Base-by-base conservation (phyloP, 30 jellyfish, hydroid and myxozoan species). In the Cassiopea andromeda region DNA sequence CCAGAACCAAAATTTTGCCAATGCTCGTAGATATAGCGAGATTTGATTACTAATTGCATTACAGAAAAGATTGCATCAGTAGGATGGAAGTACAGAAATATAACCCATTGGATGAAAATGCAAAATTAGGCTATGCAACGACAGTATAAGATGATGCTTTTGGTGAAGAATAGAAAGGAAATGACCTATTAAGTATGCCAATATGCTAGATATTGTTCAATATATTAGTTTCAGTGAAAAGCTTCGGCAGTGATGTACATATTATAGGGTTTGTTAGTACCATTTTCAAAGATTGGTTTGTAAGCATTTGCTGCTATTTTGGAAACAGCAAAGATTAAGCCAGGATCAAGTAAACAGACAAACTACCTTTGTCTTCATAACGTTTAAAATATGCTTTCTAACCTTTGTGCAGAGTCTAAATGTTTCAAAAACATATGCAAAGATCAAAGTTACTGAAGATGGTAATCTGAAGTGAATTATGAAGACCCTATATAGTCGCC, bases 291-390 rank as follows among this genome's bases (percentile, higher is more conserved):
- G 48, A 49, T 49, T 58, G 73, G 86, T 77, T 77, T 77, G 83
- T 77, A 57, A 48, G 86, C 74, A 77, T 2, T 47, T 77, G 73
- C 73, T n/a, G 50, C 13, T 77, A 57, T 77, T 77, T 77, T 58
- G 17, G 19, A 46, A 77, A 77, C 86, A 77, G 58, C 12, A 19
- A 47, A 77, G 86, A 77, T 77, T 48, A 77, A 48, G 27, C n/a
- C 54, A 2, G 8, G 73, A 48, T 48, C 54, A 77, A 77, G 1
- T 48, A 58, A n/a, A 6, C 54, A 77, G 46, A 47, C 58, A 2
- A 46, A 49, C 70, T 46, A 46, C 73, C 15, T 49, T 77, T 77
- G 73, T 5, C 27, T 14, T 48, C 54, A 57, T 48, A 38, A 7
- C 86, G 2, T 5, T 77, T 1, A 2, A 77, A 44, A 77, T n/a